phyloP scores from a whole-genome alignment of 2,113 vertebrate genomes.

The Physeter macrocephalus region DNA sequence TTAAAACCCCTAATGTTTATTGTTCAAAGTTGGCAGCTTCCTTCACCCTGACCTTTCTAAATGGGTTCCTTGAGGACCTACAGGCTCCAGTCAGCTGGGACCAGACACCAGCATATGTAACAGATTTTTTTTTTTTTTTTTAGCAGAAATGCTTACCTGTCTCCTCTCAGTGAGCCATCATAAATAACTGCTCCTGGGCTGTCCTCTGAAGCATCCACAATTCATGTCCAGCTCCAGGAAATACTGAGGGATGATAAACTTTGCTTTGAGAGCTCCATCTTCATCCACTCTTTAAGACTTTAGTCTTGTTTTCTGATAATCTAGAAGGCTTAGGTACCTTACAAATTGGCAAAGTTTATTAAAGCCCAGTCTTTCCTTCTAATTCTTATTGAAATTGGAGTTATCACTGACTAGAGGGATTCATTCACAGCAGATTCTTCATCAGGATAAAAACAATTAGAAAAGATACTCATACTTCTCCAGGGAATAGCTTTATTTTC shows the following conservation, averaged over 20 bases:
- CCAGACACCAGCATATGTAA: background rate
- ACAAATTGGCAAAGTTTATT: background rate
- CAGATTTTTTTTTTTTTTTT: background rate
- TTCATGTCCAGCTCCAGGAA: background rate
- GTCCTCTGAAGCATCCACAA: background rate
- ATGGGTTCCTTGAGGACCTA: background rate
- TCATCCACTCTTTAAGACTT: background rate
- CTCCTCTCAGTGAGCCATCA: background rate
- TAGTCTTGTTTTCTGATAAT: background rate
- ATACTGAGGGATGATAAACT: background rate
- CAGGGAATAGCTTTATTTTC: constrained; percentile 9
- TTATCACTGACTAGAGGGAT: constrained; percentile 21
- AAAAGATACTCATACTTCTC: constrained; percentile 24
- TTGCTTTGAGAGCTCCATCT: background rate
- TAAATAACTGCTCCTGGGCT: background rate
- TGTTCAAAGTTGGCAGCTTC: background rate
- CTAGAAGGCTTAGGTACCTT: background rate
- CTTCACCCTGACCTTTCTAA: background rate
- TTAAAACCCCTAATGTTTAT: background rate
- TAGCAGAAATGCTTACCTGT: background rate
- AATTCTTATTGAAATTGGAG: constrained; percentile 21
- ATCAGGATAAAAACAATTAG: constrained; percentile 37
- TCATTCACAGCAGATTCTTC: constrained; percentile 25
- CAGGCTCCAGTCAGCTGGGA: background rate
- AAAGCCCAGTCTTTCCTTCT: background rate